Base-by-base conservation (phyloP, 2,797 vertebrate species). In the Poeciliopsis turneri region DNA sequence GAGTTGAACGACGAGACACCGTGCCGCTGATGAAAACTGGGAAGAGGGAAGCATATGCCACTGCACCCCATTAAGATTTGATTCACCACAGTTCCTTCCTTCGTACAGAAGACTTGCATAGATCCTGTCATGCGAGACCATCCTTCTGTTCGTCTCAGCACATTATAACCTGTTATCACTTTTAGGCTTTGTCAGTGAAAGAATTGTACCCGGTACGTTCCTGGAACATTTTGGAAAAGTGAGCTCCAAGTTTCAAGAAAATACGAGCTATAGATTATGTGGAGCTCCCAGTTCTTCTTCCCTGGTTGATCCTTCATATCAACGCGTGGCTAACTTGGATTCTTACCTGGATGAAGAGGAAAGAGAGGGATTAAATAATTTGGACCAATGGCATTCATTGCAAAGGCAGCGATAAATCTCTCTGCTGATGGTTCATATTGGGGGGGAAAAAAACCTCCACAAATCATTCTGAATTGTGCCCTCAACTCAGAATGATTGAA, bases 11-110 rank as follows among this genome's bases (percentile, higher is more conserved):
- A 80, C 47, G 36, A 25, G 36, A 77, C 72, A 59, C 85, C 78
- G 87, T 89, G 74, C 20, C 70, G 57, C 41, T 80, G 84, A 87
- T 88, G 77, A 86, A 83, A 79, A 82, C n/a, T 49, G 49, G 39
- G 76, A 33, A 74, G 68, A 83, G 74, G 25, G 75, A 25, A 78
- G 72, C 74, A 77, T 39, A 72, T 81, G 76, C 77, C 45, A 78
- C 81, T 78, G 49, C 33, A 59, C 30, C 47, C 41, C 57, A 83
- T 88, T 83, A 84, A 80, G 80, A 72, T 82, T 83, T 78, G 30
- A 85, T 81, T 76, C 11, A 15, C 77, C 47, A 68, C 78, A 79
- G 75, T 64, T 39, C 72, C 45, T 78, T 18, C 0, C 59, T 77
- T 18, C 0, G 28, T 4, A 70, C 78, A 81, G 80, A 81, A 78